phyloP scores from a whole-genome alignment of 1,140 invertebrate species.

The Eulimnadia texana region DNA sequence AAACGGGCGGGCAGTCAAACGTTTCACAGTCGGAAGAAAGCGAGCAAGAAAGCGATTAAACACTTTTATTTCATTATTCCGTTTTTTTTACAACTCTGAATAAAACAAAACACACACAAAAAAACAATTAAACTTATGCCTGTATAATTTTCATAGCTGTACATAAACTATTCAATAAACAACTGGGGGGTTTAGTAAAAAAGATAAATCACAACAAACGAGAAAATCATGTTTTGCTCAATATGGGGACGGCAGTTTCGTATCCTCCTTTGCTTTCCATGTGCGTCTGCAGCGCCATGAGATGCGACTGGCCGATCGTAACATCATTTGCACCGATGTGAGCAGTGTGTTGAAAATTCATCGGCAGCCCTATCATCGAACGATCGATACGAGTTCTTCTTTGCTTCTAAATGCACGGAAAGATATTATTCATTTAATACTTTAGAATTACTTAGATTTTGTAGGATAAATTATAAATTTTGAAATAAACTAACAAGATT shows the following conservation, averaged over 20 bases:
- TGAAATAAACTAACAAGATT: not conserved
- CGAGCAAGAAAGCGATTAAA: slow-evolving; percentile 8
- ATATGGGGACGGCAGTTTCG: slow-evolving; percentile 42
- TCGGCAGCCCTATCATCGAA: slow-evolving; percentile 81
- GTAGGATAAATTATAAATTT: slow-evolving; percentile 6
- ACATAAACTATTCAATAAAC: too few species aligned
- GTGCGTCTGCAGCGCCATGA: slow-evolving; percentile 62
- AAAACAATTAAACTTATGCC: too few species aligned
- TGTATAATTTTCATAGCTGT: too few species aligned
- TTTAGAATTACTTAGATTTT: slow-evolving; percentile 9
- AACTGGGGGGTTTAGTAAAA: too few species aligned
- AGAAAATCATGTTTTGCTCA: not conserved
- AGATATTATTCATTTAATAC: slow-evolving; percentile 20
- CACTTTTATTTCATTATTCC: not conserved
- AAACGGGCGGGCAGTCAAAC: not conserved
- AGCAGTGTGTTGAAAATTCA: slow-evolving; percentile 82
- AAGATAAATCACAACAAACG: too few species aligned
- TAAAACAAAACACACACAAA: not conserved
- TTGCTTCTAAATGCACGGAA: too few species aligned
- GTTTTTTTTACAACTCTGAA: not conserved
- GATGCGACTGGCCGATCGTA: slow-evolving; percentile 51
- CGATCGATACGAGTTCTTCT: slow-evolving; percentile 64
- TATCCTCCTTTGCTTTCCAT: slow-evolving; percentile 81
- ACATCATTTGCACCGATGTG: slow-evolving; percentile 78
- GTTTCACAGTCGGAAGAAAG: not conserved